These are phyloP conservation scores for Rhagium mordax DNA, from an alignment of 2,888 invertebrate species.

Conservation along the genomic window DNA sequence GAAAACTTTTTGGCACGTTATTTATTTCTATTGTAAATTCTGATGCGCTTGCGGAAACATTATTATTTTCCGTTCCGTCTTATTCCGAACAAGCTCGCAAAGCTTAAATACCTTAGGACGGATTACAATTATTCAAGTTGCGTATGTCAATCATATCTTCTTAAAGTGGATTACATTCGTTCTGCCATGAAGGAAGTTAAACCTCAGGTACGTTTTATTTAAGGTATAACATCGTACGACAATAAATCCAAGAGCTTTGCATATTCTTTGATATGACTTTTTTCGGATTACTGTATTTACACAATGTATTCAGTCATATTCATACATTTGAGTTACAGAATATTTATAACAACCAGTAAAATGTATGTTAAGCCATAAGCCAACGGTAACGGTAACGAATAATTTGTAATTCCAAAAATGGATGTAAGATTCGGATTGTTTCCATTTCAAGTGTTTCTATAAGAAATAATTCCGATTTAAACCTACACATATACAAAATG, in stretches of 20 bases:
- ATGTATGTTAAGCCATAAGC: no score
- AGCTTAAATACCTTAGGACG: neutral
- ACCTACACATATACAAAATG: no score
- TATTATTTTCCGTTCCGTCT: neutral
- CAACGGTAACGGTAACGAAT: no score
- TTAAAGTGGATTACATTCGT: neutral
- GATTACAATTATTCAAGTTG: constrained; percentile 8
- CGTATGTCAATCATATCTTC: constrained; percentile 1
- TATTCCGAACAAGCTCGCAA: neutral
- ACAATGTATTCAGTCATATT: neutral
- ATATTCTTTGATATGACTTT: neutral
- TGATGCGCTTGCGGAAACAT: neutral
- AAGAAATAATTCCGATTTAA: no score
- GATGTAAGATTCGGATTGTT: no score
- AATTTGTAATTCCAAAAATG: no score
- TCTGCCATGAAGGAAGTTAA: neutral
- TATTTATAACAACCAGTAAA: no score
- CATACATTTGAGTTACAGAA: no score
- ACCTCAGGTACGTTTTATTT: neutral
- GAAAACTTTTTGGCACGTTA: no score
- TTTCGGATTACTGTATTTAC: neutral
- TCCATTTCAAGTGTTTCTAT: no score
- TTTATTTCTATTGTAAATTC: no score
- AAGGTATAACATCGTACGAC: neutral
- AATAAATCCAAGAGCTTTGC: neutral